A percentile compares a stretch with the other conserved stretches of the same genome.
Conservation (phyloP, 2,888 invertebrate genomes). For the Asteroscopus sphinx region DNA sequence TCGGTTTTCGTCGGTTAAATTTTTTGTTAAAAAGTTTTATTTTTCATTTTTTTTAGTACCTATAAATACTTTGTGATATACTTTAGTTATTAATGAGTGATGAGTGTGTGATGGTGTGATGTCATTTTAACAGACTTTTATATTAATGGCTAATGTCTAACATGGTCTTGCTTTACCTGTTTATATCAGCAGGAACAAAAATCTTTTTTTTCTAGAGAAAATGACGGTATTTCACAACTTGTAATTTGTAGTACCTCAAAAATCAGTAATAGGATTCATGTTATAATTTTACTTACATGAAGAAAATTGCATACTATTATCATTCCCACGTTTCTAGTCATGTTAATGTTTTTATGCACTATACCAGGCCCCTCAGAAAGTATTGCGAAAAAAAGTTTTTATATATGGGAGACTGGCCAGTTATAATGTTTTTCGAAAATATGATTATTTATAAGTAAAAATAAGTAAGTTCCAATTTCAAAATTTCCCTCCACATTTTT, state of each 20-base stretch:
- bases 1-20: no score
- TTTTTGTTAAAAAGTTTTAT: no score
- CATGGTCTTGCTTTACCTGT: conserved; percentile 26
- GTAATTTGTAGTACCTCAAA: conserved; percentile 19
- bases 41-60: no score
- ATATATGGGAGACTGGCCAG: no score
- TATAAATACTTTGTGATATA: no score
- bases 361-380: no score
- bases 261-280: conserved; percentile 40
- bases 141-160: conserved; percentile 6
- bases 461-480: no score
- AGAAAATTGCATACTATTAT: conserved; percentile 56
- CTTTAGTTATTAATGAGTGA: conserved; percentile 31
- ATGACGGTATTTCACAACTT: conserved; percentile 15
- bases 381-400: no score
- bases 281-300: conserved; percentile 39
- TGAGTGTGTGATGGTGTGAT: no score
- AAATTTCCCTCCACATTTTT: no score
- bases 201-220: conserved; percentile 1
- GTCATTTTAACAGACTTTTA: conserved; percentile 6
- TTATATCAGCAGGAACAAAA: conserved; percentile 16
- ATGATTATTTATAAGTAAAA: no score
- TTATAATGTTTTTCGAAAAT: no score
- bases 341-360: conserved; percentile 42
- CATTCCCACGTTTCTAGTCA: conserved; percentile 54